phyloP scores from a whole-genome alignment of 2,888 invertebrate species.

The Ferdinandea cuprea region DNA sequence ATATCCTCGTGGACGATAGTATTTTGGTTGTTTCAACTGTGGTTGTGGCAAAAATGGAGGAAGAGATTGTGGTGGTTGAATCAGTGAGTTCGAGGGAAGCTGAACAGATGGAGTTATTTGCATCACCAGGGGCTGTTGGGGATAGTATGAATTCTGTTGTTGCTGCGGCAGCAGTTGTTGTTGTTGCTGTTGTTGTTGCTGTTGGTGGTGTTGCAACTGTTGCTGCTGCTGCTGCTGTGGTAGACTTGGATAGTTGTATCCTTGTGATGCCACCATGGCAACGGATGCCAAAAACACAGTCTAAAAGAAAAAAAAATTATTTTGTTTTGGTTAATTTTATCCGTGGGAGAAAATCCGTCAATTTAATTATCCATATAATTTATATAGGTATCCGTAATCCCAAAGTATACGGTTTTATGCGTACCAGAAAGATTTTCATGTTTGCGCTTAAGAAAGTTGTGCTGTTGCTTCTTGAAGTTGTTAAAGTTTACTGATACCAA shows the following conservation, averaged over 20 bases:
- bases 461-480: conserved; percentile 77
- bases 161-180: conserved; percentile 67
- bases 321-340: conserved; percentile 13
- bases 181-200: conserved; percentile 76
- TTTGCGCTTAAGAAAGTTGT: conserved; percentile 78
- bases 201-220: conserved; percentile 74
- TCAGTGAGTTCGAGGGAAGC: conserved; percentile 19
- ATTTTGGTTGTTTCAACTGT: conserved; percentile 61
- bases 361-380: conserved; percentile 43
- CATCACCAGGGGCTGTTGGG: conserved; percentile 52
- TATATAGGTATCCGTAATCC: conserved; percentile 21
- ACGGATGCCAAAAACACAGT: conserved; percentile 63
- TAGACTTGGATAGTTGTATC: conserved; percentile 56
- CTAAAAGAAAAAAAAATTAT: conserved; percentile 35
- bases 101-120: conserved; percentile 63
- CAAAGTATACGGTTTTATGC: conserved; percentile 70
- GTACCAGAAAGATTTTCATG: conserved; percentile 82
- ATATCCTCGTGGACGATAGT: conserved; percentile 76
- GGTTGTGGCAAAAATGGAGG: conserved; percentile 48
- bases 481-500: conserved; percentile 78
- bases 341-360: background rate
- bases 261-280: conserved; percentile 58
- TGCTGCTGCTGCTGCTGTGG: conserved; percentile 49
- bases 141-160: conserved; percentile 39
- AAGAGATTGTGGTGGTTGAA: conserved; percentile 23